Evolutionary conservation across 2,113 vertebrate genomes (phyloP), one percentile per base, ranked within the genome.

Genomic region (Podiceps cristatus): DNA sequence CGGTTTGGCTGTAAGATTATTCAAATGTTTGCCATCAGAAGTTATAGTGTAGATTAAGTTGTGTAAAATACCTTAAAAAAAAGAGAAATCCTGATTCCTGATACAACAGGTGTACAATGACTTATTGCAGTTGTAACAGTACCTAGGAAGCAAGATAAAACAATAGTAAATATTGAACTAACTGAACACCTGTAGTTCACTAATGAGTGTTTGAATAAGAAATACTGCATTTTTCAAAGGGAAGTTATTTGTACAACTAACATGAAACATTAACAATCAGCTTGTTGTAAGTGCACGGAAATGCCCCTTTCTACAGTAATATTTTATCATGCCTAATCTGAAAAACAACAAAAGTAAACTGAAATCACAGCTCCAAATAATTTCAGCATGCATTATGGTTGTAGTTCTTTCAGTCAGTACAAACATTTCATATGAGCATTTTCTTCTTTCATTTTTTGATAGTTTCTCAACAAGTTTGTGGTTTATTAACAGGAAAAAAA

Each of bases 111-210:
- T 98, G 76, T 98, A 98, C 96, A 97, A 96, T 97, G 98, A 98
- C 97, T 98, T 98, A 99, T 98, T 98, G 98, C 98, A 98, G 98
- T 98, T 98, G 98, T 98, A 98, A 98, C 98, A 98, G 98, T 98
- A 98, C 98, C 96, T 96, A 98, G 98, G 97, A 98, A 98, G 96
- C 98, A 98, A 98, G 96, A 93, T 96, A 96, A 98, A 98, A 97
- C 76, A 95, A 98, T 94, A 97, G 96, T 97, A 97, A 97, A 97
- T 97, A 97, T 62, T 97, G 96, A 98, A 97, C 96, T 98, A 97
- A 97, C 96, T 66, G 96, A 98, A 98, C 95, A 98, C 87, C 77
- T 98, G 88, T 95, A 96, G 91, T 97, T 97, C 93, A 97, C 96
- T 98, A 98, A 97, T 96, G 97, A 96, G 94, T 96, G 96, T 98